phyloP scores from a whole-genome alignment of 2,888 invertebrate genomes.

The Hedya salicella region DNA sequence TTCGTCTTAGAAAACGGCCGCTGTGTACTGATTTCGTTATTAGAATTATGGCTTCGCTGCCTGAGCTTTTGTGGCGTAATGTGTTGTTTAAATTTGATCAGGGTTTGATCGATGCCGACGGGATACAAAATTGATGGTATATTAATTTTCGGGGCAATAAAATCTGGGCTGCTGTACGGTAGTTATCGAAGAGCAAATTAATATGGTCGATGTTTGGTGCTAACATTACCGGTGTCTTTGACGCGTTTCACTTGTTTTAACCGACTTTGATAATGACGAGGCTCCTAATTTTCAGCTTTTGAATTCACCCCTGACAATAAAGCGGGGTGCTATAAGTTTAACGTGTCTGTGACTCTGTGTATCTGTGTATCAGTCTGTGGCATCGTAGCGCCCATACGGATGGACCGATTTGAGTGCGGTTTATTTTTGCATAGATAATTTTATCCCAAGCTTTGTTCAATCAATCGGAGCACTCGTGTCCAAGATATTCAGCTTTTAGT shows the following conservation, averaged over 20 bases:
- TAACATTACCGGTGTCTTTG: constrained; percentile 39
- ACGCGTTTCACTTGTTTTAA: constrained; percentile 20
- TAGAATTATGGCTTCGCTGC: constrained; percentile 71
- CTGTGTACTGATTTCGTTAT: constrained; percentile 82
- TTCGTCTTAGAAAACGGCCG: constrained; percentile 77
- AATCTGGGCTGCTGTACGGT: constrained; percentile 63
- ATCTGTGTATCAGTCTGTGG: too few relatives aligned
- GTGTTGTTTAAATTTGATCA: constrained; percentile 58
- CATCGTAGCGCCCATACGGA: too few relatives aligned
- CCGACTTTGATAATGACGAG: background rate
- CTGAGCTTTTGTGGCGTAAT: constrained; percentile 63
- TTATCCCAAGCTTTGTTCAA: too few relatives aligned
- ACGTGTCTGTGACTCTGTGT: too few relatives aligned
- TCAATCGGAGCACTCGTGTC: too few relatives aligned
- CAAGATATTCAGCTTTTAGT: too few relatives aligned
- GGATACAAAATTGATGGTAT: constrained; percentile 64
- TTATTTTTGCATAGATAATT: too few relatives aligned
- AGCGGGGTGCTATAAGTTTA: too few relatives aligned
- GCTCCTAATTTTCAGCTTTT: too few relatives aligned
- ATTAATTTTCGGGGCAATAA: constrained; percentile 72
- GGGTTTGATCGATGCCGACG: constrained; percentile 60
- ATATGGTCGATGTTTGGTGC: constrained; percentile 35
- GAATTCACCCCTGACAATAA: too few relatives aligned
- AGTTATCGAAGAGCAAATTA: constrained; percentile 54
- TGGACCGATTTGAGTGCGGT: too few relatives aligned